Evolutionary conservation across 2,113 vertebrate genomes (phyloP), one percentile per base, ranked within the genome.

Genomic region (Gila orcuttii): DNA sequence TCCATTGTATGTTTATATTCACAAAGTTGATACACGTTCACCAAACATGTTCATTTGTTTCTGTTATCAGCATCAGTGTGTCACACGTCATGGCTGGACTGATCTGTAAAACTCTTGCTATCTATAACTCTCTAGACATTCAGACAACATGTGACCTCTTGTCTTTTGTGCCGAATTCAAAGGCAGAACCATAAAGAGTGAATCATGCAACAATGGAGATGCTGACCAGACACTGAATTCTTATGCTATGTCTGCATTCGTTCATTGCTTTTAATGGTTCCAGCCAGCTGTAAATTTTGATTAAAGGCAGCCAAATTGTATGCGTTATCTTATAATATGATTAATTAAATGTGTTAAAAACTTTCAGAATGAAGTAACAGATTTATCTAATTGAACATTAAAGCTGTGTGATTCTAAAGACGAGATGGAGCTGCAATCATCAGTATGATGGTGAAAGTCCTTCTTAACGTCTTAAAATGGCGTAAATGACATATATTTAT

Each of bases 101-200:
- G 36, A 82, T 82, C 42, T 85, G 82, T 62, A 78, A 82, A 88
- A 71, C 83, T 28, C n/a, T 69, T 13, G 57, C 23, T 74, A 47
- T 74, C 71, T 47, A 42, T 42, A 47, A 45, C 12, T 74, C 71
- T 74, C 71, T 74, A 47, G 71, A 74, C 71, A 25, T 47, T 42
- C n/a, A 47, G 23, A 74, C 71, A 47, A 47, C 71, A 47, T 25
- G 23, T 25, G 71, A 74, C 42, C 71, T 74, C 71, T 47, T 1
- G 0, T 74, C 42, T 78, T 78, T 78, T 78, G 75, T 36, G 28
- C 17, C 6, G 25, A 73, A 45, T 74, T 25, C 42, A 74, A 74
- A 74, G 42, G 6, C 71, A n/a, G 39, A 74, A 47, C 25, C 71
- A 25, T 47, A 74, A 42, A 47, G 42, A 25, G 47, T 25, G 23